These are phyloP conservation scores for Oplegnathus fasciatus DNA, from an alignment of 2,113 vertebrate genomes.

Conservation along the genomic window DNA sequence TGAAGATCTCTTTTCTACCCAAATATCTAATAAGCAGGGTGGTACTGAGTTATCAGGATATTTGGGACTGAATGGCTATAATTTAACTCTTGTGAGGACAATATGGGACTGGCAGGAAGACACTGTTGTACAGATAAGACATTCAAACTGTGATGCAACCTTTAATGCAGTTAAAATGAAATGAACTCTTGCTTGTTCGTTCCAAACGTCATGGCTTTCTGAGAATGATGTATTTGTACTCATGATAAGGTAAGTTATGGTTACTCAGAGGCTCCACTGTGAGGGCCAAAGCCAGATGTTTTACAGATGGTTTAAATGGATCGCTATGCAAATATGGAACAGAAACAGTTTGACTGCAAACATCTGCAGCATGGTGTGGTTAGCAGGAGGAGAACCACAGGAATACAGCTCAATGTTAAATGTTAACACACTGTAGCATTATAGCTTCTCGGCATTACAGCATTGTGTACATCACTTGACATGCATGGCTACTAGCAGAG, in stretches of 20 bases:
- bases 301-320: not conserved
- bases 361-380: not conserved
- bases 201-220: not conserved
- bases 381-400: not conserved
- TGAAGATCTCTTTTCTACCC: not conserved
- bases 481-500: constrained; percentile 32
- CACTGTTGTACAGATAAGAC: not conserved
- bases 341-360: not conserved
- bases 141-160: not conserved
- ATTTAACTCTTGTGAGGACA: not conserved
- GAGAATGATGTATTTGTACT: not conserved
- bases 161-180: no score
- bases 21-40: not conserved
- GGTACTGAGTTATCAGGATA: not conserved
- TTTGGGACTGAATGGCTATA: not conserved
- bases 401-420: not conserved
- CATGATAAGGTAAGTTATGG: not conserved
- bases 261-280: constrained; percentile 2
- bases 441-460: not conserved
- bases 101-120: not conserved
- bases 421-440: not conserved
- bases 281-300: not conserved
- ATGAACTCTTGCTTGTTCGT: no score
- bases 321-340: not conserved
- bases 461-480: not conserved